Evolutionary conservation across 2,888 invertebrate genomes (phyloP).

Genomic region (Pilophorus perplexus): DNA sequence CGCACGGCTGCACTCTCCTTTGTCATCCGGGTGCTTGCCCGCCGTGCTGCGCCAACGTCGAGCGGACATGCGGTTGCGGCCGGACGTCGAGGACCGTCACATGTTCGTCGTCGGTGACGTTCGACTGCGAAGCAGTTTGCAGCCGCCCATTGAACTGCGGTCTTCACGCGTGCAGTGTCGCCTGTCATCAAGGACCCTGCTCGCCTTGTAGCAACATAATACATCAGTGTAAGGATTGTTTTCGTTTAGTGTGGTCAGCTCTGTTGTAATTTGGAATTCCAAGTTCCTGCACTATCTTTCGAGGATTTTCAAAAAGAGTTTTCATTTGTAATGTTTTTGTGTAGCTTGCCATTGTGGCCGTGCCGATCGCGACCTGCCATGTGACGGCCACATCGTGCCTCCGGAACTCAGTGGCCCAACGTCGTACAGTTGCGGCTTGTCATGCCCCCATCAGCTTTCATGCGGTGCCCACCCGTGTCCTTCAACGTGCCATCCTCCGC

Average conservation of each 20-base stretch:
- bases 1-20: constrained; percentile 56
- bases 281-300: too few relatives aligned
- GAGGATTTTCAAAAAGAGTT: too few relatives aligned
- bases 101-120: constrained; percentile 68
- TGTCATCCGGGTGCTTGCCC: constrained; percentile 97
- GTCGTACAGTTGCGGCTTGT: constrained; percentile 62
- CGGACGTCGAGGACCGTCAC: constrained; percentile 65
- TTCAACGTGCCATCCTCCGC: constrained; percentile 64
- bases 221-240: constrained; percentile 37
- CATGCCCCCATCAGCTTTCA: constrained; percentile 60
- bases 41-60: constrained; percentile 74
- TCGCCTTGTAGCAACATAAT: constrained; percentile 59
- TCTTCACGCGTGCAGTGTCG: constrained; percentile 67
- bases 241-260: too few relatives aligned
- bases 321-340: too few relatives aligned
- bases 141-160: constrained; percentile 72
- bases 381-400: constrained; percentile 56
- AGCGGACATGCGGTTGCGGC: constrained; percentile 69
- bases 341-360: constrained; percentile 64
- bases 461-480: constrained; percentile 72
- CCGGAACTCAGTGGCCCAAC: constrained; percentile 50
- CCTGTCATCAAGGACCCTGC: constrained; percentile 80
- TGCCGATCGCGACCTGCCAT: constrained; percentile 60
- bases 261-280: too few relatives aligned
- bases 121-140: constrained; percentile 74